Evolutionary conservation across 2,888 invertebrate genomes (phyloP).

Genomic region (Cheilosia vulpina): DNA sequence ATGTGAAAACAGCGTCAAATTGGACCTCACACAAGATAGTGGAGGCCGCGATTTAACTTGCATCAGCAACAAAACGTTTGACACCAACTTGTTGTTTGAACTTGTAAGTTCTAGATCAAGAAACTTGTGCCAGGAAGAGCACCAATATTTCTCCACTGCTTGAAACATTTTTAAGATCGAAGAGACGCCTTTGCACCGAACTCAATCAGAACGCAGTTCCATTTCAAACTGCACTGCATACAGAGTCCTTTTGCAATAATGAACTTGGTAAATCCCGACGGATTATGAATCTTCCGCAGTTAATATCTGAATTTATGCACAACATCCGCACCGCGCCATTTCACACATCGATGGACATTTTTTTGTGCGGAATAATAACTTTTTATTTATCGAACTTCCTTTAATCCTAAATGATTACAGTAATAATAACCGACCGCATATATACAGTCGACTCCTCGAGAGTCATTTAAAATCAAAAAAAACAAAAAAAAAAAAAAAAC

Average conservation of each 20-base stretch:
- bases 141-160: neutral
- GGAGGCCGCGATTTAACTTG: no score
- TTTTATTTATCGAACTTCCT: constrained; percentile 75
- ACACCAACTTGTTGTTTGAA: no score
- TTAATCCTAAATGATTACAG: constrained; percentile 75
- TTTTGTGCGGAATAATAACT: constrained; percentile 64
- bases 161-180: neutral
- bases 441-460: constrained; percentile 50
- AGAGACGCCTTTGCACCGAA: neutral
- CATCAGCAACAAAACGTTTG: no score
- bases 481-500: constrained; percentile 7
- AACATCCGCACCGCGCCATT: constrained; percentile 32
- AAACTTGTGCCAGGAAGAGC: no score
- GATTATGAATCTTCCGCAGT: constrained; percentile 65
- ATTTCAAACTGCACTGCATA: neutral
- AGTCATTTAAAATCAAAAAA: constrained; percentile 56
- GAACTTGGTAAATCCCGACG: constrained; percentile 34
- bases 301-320: constrained; percentile 65
- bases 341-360: constrained; percentile 33
- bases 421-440: constrained; percentile 68
- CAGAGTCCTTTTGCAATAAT: neutral
- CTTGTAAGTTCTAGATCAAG: no score
- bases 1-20: no score
- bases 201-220: neutral
- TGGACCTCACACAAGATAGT: no score